phyloP scores from a whole-genome alignment of 2,113 vertebrate species.

The Passer montanus region DNA sequence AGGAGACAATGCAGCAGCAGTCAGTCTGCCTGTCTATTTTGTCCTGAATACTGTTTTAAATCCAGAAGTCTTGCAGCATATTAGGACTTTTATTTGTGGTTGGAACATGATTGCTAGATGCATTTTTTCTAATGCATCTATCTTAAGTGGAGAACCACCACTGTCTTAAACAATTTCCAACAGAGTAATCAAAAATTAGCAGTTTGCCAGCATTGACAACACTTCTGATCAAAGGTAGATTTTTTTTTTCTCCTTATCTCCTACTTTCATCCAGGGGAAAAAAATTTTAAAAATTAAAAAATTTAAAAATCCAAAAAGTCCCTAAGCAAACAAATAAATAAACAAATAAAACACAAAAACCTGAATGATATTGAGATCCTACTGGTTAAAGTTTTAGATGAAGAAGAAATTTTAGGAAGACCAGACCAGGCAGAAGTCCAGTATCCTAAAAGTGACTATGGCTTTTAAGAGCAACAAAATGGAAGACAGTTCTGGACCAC shows the following conservation, averaged over 20 bases:
- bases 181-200: background rate
- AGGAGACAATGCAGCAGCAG: constrained; percentile 15
- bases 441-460: background rate
- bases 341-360: background rate
- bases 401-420: background rate
- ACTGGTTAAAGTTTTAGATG: background rate
- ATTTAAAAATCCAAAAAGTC: background rate
- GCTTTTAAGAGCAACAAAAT: background rate
- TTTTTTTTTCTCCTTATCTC: background rate
- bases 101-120: background rate
- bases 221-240: background rate
- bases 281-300: background rate
- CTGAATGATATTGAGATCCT: background rate
- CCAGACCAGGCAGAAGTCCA: background rate
- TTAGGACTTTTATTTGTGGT: background rate
- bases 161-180: background rate
- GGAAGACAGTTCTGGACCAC: background rate
- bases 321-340: background rate
- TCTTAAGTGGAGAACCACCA: background rate
- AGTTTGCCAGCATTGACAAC: background rate
- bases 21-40: background rate
- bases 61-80: background rate
- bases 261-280: background rate
- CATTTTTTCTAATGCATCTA: background rate
- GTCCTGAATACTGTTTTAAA: background rate